Conservation (phyloP, 1,140 invertebrate species). For the Ostrea denselamellosa region DNA sequence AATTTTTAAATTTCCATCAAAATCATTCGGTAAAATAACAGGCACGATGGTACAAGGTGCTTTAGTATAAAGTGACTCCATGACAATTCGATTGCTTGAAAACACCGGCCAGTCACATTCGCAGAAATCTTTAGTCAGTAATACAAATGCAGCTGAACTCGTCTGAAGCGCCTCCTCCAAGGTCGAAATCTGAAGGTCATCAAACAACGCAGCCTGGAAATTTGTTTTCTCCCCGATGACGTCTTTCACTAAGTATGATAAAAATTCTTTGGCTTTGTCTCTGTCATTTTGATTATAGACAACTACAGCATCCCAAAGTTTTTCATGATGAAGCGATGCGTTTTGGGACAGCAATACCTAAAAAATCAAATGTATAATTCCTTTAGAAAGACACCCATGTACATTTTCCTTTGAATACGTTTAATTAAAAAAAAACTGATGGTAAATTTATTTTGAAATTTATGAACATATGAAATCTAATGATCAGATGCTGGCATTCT, state of each 20-base stretch:
- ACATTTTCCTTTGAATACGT: too few relatives aligned
- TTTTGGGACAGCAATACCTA: neutral
- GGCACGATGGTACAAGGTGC: neutral
- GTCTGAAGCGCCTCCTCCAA: neutral
- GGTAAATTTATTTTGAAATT: too few relatives aligned
- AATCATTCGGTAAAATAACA: neutral
- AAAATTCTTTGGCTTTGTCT: neutral
- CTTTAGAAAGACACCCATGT: too few relatives aligned
- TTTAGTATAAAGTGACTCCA: neutral
- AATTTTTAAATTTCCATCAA: neutral
- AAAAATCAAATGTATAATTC: neutral
- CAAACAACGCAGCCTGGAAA: neutral
- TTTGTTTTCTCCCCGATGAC: neutral
- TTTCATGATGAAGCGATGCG: neutral
- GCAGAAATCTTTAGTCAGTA: slow-evolving; percentile 13
- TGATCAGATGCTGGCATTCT: too few relatives aligned
- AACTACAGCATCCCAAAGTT: neutral
- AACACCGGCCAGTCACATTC: neutral
- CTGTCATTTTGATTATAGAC: neutral
- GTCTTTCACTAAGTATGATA: neutral
- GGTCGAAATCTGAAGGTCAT: neutral
- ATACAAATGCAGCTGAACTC: neutral
- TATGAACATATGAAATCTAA: too few relatives aligned
- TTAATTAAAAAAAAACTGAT: too few relatives aligned
- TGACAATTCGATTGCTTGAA: neutral